Percentiles rank a stretch among this genome's conserved stretches.
These are phyloP conservation scores for Apogon hyalosoma DNA, from an alignment of 2,797 vertebrate genomes.

Conservation along the genomic window DNA sequence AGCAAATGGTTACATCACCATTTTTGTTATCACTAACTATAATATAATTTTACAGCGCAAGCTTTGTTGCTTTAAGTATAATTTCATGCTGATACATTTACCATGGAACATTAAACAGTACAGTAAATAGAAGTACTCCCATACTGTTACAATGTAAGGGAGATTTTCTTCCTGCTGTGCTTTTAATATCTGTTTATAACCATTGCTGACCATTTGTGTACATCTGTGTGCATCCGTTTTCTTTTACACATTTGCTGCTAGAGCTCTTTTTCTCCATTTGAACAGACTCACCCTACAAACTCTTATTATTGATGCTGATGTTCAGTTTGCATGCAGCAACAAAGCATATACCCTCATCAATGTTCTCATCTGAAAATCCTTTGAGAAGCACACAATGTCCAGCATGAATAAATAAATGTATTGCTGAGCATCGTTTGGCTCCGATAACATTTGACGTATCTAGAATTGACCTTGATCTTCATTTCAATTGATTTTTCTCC, in stretches of 20 bases:
- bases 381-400: constrained; percentile 24
- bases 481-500: constrained; percentile 8
- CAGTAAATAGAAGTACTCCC: background rate
- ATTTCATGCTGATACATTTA: too few species aligned
- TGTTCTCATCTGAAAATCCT: constrained; percentile 26
- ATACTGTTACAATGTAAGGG: background rate
- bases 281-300: constrained; percentile 1
- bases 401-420: constrained; percentile 20
- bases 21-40: too few species aligned
- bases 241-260: constrained; percentile 1
- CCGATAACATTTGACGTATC: constrained; percentile 31
- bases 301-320: constrained; percentile 8
- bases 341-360: constrained; percentile 19
- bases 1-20: too few species aligned
- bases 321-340: constrained; percentile 41
- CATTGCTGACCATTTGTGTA: background rate
- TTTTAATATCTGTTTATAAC: background rate
- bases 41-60: too few species aligned
- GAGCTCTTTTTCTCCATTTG: background rate
- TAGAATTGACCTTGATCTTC: constrained; percentile 35
- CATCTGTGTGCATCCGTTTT: background rate
- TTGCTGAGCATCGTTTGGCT: constrained; percentile 18
- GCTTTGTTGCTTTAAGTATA: too few species aligned
- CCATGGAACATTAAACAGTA: too few species aligned
- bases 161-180: background rate